Conservation (phyloP, 2,797 vertebrate species). For the Echiichthys vipera region DNA sequence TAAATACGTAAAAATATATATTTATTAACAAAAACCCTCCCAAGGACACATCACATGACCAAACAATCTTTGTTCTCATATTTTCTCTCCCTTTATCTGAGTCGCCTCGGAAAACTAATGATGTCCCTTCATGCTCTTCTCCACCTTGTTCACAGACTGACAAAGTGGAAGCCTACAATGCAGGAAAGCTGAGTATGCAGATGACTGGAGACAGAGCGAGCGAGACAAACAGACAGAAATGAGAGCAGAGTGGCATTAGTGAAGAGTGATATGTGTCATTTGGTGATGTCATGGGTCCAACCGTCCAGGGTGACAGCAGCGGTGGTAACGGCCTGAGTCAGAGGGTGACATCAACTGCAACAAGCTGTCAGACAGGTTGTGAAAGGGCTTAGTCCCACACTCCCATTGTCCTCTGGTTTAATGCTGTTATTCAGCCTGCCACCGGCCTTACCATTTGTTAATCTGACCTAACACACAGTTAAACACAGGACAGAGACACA, state of each 20-base stretch:
- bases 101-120: slow-evolving; percentile 63
- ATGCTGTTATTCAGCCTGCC: slow-evolving; percentile 83
- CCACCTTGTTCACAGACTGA: slow-evolving; percentile 43
- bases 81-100: slow-evolving; percentile 33
- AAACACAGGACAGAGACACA: slow-evolving; percentile 77
- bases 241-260: slow-evolving; percentile 40
- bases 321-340: slow-evolving; percentile 82
- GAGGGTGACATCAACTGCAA: slow-evolving; percentile 84
- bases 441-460: slow-evolving; percentile 79
- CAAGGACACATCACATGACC: slow-evolving; percentile 23
- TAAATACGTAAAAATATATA: not conserved
- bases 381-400: slow-evolving; percentile 76
- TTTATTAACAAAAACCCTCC: not conserved
- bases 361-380: slow-evolving; percentile 80
- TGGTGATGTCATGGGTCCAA: slow-evolving; percentile 76
- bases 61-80: slow-evolving; percentile 14
- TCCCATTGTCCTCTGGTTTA: slow-evolving; percentile 83
- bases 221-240: slow-evolving; percentile 26
- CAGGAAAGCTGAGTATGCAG: slow-evolving; percentile 69
- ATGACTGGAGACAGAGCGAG: slow-evolving; percentile 29
- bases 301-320: slow-evolving; percentile 75
- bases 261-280: slow-evolving; percentile 74
- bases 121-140: slow-evolving; percentile 56
- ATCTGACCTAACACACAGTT: slow-evolving; percentile 84
- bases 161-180: slow-evolving; percentile 47